These are phyloP conservation scores for Manis javanica DNA, from an alignment of 2,797 vertebrate species.

Conservation along the genomic window DNA sequence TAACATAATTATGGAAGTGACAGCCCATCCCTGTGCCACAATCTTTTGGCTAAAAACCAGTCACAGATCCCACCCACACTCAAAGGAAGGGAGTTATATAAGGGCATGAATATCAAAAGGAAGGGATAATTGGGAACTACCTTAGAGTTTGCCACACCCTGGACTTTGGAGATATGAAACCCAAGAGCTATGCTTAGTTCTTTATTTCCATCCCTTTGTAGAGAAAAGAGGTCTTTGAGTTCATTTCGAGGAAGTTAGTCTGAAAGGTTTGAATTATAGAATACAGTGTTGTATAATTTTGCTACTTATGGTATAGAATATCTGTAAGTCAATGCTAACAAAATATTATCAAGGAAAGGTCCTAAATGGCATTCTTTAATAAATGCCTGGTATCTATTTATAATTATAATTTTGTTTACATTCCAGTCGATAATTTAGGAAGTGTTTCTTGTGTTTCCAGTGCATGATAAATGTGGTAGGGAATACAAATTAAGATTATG, in stretches of 20 bases:
- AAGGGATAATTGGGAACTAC: background rate
- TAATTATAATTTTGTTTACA: slow-evolving; percentile 65
- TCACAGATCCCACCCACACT: background rate
- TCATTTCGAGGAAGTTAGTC: background rate
- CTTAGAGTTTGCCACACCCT: background rate
- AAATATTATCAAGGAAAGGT: slow-evolving; percentile 27
- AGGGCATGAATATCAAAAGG: background rate
- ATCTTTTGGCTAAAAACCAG: background rate
- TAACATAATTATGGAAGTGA: background rate
- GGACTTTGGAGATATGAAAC: background rate
- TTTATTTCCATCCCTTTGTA: background rate
- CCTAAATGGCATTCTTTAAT: slow-evolving; percentile 7
- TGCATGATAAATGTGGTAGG: slow-evolving; percentile 29
- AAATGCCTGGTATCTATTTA: slow-evolving; percentile 28
- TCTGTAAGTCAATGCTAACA: slow-evolving; percentile 51
- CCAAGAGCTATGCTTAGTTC: background rate
- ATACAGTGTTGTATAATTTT: background rate
- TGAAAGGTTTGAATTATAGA: slow-evolving; percentile 45
- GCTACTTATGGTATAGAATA: slow-evolving; percentile 28
- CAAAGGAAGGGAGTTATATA: background rate
- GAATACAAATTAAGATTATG: slow-evolving; percentile 60
- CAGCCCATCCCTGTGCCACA: background rate
- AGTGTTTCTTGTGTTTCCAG: slow-evolving; percentile 41
- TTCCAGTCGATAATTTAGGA: slow-evolving; percentile 41
- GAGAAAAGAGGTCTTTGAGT: background rate